Percentiles rank a stretch among this genome's conserved stretches.
Evolutionary conservation across 2,797 vertebrate species (phyloP).

Genomic region (Pangasius djambal): DNA sequence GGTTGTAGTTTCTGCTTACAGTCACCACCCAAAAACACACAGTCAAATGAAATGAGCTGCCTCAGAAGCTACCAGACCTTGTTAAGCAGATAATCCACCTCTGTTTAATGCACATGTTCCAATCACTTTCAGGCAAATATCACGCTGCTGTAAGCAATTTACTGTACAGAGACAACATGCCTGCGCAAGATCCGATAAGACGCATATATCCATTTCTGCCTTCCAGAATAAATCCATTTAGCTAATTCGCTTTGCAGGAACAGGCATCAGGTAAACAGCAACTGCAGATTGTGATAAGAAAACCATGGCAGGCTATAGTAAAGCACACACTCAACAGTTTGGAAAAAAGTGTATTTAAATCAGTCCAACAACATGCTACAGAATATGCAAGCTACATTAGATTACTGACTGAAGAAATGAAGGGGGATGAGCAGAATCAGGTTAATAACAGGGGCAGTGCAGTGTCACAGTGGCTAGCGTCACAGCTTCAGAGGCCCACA

Average conservation of each 20-base stretch:
- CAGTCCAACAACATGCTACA: not conserved
- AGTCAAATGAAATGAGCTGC: not conserved
- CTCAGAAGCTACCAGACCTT: not conserved
- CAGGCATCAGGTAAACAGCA: conserved; percentile 7
- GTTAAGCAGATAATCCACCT: conserved; percentile 28
- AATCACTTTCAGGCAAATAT: conserved; percentile 11
- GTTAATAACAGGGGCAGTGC: not conserved
- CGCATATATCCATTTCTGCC: conserved; percentile 10
- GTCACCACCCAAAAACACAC: conserved; percentile 24
- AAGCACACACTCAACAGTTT: not conserved
- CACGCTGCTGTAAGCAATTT: conserved; percentile 16
- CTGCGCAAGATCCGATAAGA: not conserved
- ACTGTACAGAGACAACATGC: conserved; percentile 8
- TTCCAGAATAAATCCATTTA: not conserved
- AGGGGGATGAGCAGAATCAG: not conserved
- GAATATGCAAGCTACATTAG: not conserved
- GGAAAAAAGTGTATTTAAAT: not conserved
- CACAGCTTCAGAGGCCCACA: not conserved
- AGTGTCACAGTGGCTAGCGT: not conserved
- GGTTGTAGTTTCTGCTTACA: conserved; percentile 13
- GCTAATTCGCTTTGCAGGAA: not conserved
- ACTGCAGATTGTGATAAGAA: conserved; percentile 24
- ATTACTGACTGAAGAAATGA: not conserved
- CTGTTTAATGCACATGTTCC: conserved; percentile 35
- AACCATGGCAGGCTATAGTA: not conserved